Evolutionary conservation across 2,797 vertebrate genomes (phyloP), one percentile per base, ranked within the genome.

Genomic region (Rhinella marina): DNA sequence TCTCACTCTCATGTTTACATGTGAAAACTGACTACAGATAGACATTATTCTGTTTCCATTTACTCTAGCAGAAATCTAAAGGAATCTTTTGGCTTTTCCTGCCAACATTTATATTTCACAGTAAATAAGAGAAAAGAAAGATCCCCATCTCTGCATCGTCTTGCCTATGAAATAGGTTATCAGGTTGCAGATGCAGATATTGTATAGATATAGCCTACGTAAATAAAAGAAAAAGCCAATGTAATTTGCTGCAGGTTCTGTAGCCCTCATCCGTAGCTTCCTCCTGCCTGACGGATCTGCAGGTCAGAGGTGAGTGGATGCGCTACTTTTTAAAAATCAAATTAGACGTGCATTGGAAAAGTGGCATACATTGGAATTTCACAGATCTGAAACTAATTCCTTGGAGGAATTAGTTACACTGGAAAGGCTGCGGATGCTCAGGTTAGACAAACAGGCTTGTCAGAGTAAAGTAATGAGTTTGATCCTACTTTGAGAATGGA

Each of bases 391-490:
- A 87, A 80, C 54, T 52, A 89, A 89, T 89, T 89, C 88, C 85
- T 89, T 70, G 2, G 75, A 84, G 88, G 88, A 86, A 89, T 89
- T 86, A 80, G 73, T 86, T 87, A 84, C 81, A 86, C 54, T 72
- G 73, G 85, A 89, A 89, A 75, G 88, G 73, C 88, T 83, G 85
- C n/a, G 56, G 85, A 87, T 80, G 81, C 62, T 72, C 29, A 82
- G 88, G 84, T 86, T 86, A 86, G 84, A 89, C 88, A 86, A 89
- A 89, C 75, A 89, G 88, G 85, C 88, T 84, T 87, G 81, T 86
- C 88, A 87, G 66, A 80, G 85, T 14, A 80, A 80, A 89, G 85
- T 84, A 87, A 89, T 89, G 85, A 89, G 85, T 87, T 84, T 87
- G 75, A 87, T 89, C 88, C 88, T 80, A 54, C 56, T 64, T 86